Evolutionary conservation across 2,888 invertebrate species (phyloP).

Genomic region (Baccha elongata): DNA sequence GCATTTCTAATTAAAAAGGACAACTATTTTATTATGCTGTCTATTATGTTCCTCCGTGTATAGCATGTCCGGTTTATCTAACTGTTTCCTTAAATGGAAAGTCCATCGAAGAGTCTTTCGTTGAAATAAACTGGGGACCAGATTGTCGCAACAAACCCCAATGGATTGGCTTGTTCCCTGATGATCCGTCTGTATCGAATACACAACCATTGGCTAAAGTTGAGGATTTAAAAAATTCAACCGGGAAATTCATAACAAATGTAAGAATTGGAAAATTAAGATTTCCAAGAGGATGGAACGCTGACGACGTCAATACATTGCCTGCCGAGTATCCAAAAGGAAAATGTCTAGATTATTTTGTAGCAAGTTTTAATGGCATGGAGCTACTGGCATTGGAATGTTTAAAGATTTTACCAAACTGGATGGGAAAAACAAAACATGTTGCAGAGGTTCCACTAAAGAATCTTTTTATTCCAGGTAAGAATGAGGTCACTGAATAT

Average conservation of each 20-base stretch:
- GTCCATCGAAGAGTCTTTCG: slow-evolving; percentile 76
- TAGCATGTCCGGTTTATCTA: slow-evolving; percentile 79
- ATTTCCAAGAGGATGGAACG: slow-evolving; percentile 86
- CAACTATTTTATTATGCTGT: slow-evolving; percentile 26
- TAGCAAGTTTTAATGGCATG: slow-evolving; percentile 86
- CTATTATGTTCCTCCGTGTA: neutral
- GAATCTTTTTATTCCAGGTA: slow-evolving; percentile 80
- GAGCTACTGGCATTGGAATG: slow-evolving; percentile 87
- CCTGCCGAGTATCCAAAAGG: slow-evolving; percentile 80
- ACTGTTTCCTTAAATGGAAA: slow-evolving; percentile 79
- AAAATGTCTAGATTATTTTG: slow-evolving; percentile 88
- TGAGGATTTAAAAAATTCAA: slow-evolving; percentile 82
- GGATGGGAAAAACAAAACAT: slow-evolving; percentile 87
- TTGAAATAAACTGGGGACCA: slow-evolving; percentile 81
- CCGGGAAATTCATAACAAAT: slow-evolving; percentile 82
- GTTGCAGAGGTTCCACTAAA: slow-evolving; percentile 78
- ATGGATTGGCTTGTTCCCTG: slow-evolving; percentile 80
- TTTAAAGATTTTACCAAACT: slow-evolving; percentile 91
- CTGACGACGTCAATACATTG: slow-evolving; percentile 76
- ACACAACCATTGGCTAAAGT: slow-evolving; percentile 77
- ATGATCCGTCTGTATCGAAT: slow-evolving; percentile 79
- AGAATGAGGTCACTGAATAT: slow-evolving; percentile 17
- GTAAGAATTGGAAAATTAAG: slow-evolving; percentile 83
- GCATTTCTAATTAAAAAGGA: slow-evolving; percentile 41
- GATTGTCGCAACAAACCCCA: slow-evolving; percentile 79